Evolutionary conservation across 2,797 vertebrate genomes (phyloP).

Genomic region (Tinamus major): DNA sequence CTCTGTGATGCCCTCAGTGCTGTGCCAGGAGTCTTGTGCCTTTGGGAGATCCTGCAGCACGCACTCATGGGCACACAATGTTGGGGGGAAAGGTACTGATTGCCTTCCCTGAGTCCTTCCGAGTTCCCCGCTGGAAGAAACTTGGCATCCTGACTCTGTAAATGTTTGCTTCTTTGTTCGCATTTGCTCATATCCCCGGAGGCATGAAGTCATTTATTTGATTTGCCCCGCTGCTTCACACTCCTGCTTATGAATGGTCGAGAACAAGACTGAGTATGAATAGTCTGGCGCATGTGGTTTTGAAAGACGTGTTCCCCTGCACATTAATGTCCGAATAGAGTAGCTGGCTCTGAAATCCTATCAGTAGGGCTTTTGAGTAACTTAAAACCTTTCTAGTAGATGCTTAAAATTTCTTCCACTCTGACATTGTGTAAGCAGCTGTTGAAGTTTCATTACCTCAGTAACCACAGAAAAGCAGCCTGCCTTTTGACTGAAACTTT

Average conservation of each 20-base stretch:
- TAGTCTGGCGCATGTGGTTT: conserved; percentile 53
- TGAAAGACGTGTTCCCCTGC: conserved; percentile 51
- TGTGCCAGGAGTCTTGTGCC: not conserved
- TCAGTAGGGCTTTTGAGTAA: conserved; percentile 36
- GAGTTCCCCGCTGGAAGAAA: not conserved
- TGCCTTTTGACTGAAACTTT: conserved; percentile 30
- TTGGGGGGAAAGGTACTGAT: not conserved
- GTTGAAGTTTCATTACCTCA: conserved; percentile 70
- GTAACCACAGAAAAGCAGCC: conserved; percentile 50
- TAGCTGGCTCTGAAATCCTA: conserved; percentile 46
- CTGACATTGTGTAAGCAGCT: conserved; percentile 56
- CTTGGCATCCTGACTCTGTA: conserved; percentile 38
- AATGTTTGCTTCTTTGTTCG: conserved; percentile 41
- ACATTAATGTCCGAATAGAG: conserved; percentile 7
- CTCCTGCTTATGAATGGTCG: conserved; percentile 45
- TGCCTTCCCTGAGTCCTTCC: not conserved
- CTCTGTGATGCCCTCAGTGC: not conserved
- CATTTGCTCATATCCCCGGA: conserved; percentile 31
- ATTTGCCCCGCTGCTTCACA: conserved; percentile 30
- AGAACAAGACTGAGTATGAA: conserved; percentile 33
- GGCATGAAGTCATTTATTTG: conserved; percentile 62
- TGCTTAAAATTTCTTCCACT: conserved; percentile 71
- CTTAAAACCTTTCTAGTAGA: conserved; percentile 42
- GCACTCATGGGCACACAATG: accelerated
- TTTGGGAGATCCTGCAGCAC: not conserved